phyloP scores from a whole-genome alignment of 2,888 invertebrate genomes.

The Nemotelus pantherinus region DNA sequence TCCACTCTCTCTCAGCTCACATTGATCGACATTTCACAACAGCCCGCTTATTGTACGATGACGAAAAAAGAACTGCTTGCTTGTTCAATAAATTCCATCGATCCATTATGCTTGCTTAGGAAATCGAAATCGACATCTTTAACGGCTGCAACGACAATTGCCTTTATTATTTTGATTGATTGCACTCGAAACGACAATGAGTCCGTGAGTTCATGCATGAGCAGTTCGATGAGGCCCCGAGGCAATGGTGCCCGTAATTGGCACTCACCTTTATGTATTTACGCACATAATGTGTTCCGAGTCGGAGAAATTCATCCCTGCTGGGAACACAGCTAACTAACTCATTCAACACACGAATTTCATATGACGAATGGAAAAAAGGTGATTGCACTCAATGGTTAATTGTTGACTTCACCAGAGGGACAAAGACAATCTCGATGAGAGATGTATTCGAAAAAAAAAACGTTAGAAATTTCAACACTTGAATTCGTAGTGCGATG shows the following conservation, averaged over 20 bases:
- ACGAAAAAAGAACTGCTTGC: neutral
- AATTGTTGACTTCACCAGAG: neutral
- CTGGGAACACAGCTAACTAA: constrained; percentile 44
- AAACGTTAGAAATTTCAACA: no score
- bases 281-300: no score
- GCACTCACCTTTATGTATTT: neutral
- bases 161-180: constrained; percentile 43
- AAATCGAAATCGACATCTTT: constrained; percentile 29
- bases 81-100: neutral
- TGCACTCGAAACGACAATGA: constrained; percentile 28
- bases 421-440: no score
- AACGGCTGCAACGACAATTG: constrained; percentile 37
- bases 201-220: constrained; percentile 14
- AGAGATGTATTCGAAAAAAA: no score
- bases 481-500: no score
- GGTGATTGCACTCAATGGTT: constrained; percentile 29
- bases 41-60: neutral
- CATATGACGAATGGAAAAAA: no score
- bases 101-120: neutral
- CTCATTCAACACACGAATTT: neutral
- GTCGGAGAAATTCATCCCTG: constrained; percentile 27
- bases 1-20: no score
- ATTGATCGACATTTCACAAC: constrained; percentile 17
- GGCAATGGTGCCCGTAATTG: constrained; percentile 26
- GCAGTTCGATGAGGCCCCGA: constrained; percentile 23